Base-by-base conservation (phyloP, 2,797 vertebrate genomes). In the Danio jaintianensis region DNA sequence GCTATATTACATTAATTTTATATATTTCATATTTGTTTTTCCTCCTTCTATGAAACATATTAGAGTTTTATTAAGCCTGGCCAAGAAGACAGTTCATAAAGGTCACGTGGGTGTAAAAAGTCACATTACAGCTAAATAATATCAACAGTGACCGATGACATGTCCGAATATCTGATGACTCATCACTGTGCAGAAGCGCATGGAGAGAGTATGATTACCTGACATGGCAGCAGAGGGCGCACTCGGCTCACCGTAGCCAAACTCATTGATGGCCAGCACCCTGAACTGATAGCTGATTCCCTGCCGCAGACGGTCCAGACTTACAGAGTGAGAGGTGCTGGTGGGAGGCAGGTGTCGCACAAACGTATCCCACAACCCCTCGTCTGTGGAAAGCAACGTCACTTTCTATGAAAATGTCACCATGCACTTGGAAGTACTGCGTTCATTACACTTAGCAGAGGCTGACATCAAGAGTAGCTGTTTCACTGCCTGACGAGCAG, bases 211-310 rank as follows among this genome's bases (percentile, higher is more conserved):
- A 78, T 61, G 83, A 79, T 90, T 93, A 99, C 97, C 97, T 90
- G 97, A 96, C 63, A 97, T 93, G 0, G 96, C 93, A 4, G 91
- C 87, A 63, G 97, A 96, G 47, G 97, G 96, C 75, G 89, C 85
- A 75, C 97, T 98, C 50, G 97, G 97, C 40, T 97, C 96, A 84
- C 97, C 97, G 0, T 97, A 98, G 89, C 97, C 97, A 50, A 92
- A 93, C 80, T 93, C 92, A 59, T 99, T 98, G 87, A 96, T 87
- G 0, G 96, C 97, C 42, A 98, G 94, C 85, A 99, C 96, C 75
- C 97, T 94, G 89, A 99, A 98, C 89, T 98, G 96, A 0, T 99
- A 99, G 86, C 95, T 96, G 90, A 99, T 95, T 0, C 96, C 97
- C 1, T 95, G 94, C 76, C 93, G 93, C 80, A 99, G 94, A 40